A percentile compares a stretch with the other conserved stretches of the same genome.
Evolutionary conservation across 2,888 invertebrate genomes (phyloP).

Genomic region (Drosophila nr. perissopoda): DNA sequence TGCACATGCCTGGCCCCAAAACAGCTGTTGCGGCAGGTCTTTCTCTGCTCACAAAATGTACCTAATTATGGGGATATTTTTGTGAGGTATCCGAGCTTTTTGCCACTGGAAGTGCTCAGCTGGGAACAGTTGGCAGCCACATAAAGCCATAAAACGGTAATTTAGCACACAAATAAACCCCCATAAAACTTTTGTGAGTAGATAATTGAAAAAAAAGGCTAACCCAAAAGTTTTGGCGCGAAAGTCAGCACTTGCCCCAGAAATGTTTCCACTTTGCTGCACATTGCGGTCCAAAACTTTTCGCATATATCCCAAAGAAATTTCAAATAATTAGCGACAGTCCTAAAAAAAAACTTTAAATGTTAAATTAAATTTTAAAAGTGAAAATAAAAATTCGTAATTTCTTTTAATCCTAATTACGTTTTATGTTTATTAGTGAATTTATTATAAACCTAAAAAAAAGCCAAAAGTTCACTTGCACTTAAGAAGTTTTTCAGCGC

Average conservation of each 20-base stretch:
- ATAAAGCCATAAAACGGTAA: conserved; percentile 18
- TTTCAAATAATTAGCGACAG: not conserved
- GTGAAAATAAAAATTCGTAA: conserved; percentile 4
- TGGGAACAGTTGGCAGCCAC: conserved; percentile 47
- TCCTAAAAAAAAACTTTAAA: not conserved
- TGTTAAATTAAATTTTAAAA: not conserved
- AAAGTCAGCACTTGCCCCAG: conserved; percentile 30
- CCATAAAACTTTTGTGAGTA: not conserved
- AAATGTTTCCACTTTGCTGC: conserved; percentile 24
- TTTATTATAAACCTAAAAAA: conserved; percentile 64
- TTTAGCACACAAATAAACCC: conserved; percentile 12
- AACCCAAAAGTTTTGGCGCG: conserved; percentile 42
- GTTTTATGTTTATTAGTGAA: conserved; percentile 56
- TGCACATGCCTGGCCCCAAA: conserved; percentile 54
- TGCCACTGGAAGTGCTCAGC: conserved; percentile 48
- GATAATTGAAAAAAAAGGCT: conserved; percentile 2
- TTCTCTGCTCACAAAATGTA: conserved; percentile 7
- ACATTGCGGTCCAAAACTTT: conserved; percentile 21
- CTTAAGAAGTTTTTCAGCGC: not conserved
- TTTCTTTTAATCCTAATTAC: conserved; percentile 51
- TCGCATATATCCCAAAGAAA: conserved; percentile 6
- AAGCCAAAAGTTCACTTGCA: conserved; percentile 53
- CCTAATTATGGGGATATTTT: conserved; percentile 45
- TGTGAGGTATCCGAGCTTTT: conserved; percentile 8
- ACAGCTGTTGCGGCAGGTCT: conserved; percentile 60